phyloP scores from a whole-genome alignment of 2,888 invertebrate species.

The Fragum fragum region DNA sequence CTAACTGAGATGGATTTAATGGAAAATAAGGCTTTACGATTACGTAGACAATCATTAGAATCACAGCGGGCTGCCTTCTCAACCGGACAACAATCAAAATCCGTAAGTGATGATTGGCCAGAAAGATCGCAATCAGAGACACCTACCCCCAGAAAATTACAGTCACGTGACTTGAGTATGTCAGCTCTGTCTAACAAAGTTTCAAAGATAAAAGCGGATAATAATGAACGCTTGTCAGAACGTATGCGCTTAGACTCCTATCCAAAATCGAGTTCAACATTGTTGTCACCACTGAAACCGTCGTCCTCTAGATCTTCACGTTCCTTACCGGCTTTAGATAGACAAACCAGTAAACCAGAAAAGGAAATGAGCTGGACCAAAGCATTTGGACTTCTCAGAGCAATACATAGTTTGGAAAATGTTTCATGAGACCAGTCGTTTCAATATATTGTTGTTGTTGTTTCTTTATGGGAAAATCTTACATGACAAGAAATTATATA shows the following conservation, averaged over 20 bases:
- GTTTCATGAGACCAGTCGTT: slow-evolving; percentile 19
- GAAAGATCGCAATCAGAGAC: slow-evolving; percentile 4
- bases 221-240: slow-evolving; percentile 44
- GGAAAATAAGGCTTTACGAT: slow-evolving; percentile 19
- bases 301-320: slow-evolving; percentile 61
- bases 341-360: slow-evolving; percentile 43
- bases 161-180: slow-evolving; percentile 65
- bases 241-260: slow-evolving; percentile 35
- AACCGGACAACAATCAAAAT: slow-evolving; percentile 49
- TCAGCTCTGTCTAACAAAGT: slow-evolving; percentile 64
- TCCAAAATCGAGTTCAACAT: slow-evolving; percentile 30
- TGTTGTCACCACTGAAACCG: slow-evolving; percentile 56
- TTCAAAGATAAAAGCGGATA: slow-evolving; percentile 53
- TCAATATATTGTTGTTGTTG: not conserved
- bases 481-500: no score
- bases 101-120: slow-evolving; percentile 26
- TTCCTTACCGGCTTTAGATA: slow-evolving; percentile 60
- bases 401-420: slow-evolving; percentile 67
- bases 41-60: slow-evolving; percentile 34
- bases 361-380: slow-evolving; percentile 69
- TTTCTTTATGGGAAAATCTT: no score
- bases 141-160: slow-evolving; percentile 35
- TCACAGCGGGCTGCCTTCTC: slow-evolving; percentile 36
- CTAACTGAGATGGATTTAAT: slow-evolving; percentile 14
- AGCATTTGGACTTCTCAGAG: slow-evolving; percentile 70